Evolutionary conservation across 2,888 invertebrate genomes (phyloP), one percentile per base, ranked within the genome.

Genomic region (Drosophila subquinaria): DNA sequence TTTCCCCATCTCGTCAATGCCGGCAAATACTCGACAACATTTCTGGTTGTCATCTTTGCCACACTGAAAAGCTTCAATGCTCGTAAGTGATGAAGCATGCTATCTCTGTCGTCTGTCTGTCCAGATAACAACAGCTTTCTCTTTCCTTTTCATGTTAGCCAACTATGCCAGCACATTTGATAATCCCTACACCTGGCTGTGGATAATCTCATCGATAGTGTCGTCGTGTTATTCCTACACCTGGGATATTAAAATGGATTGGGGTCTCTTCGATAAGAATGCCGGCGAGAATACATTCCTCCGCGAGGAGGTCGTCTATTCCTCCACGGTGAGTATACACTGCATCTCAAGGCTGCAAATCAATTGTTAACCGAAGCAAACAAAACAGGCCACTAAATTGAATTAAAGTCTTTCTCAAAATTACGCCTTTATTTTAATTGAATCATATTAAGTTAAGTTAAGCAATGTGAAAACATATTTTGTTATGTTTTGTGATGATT

Each of bases 161-260:
- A 93, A 93, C 53, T 95, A 96, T 92, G 79, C 93, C 0, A 94
- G 94, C 79, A 93, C 94, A 0, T 95, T 95, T 91, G 95, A 96
- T 82, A 97, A 97, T 93, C 97, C 97, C 40, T 98, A 96, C 93
- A 95, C 98, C 47, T 97, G 97, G 94, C 93, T 97, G 51, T 99
- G 98, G 98, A 95, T 99, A 69, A 94, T 95, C 3, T 95, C 97
- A 47, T 96, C 96, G 82, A 92, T 98, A 36, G 93, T 98, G 3
- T 98, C 97, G 60, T 98, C 99, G 0, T 95, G 97, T 69, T 99
- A 99, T 93, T 97, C 99, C 0, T 98, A 98, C 92, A 96, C 97
- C 2, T 99, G 99, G 99, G 99, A 99, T 93, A 96, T 99, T 38
- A 98, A 97, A 93, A 98, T 99, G 97, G 99, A 99, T 94, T 99